Evolutionary conservation across 30 jellyfish, hydroid and myxozoan species (phyloP), one percentile per base, ranked within the genome.

Genomic region (Catostylus mosaicus): DNA sequence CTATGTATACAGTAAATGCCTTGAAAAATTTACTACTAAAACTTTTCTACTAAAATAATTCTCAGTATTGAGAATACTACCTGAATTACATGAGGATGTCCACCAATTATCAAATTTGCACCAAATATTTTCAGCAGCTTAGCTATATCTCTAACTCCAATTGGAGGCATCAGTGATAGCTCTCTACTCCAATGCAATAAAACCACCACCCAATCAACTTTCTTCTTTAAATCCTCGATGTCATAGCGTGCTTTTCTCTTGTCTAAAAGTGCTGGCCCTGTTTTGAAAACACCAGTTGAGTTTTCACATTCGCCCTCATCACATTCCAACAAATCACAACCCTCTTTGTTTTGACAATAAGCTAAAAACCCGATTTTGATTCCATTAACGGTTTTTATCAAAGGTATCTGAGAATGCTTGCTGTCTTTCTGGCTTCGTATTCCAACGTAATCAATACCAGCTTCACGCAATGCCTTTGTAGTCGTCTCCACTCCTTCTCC

Each of bases 181-280:
- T 90, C 97, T 34, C 56, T 68, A 32, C 97, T 93, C 97, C 97
- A 90, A 72, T 90, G 97, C 61, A 90, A 30, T 54, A 90, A 76
- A 37, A 79, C 80, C 14, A 84, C 89, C 40, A 77, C 67, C 29
- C 78, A 19, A 52, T 90, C 97, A 20, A 83, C 97, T 19, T 48
- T 16, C 33, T 74, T 37, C 92, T 70, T 27, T 38, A 84, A 30
- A 23, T 32, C 81, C 19, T 14, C 33, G 36, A 81, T 67, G 26
- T 81, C 91, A 35, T 36, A 60, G 4, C 52, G 54, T 24, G 89
- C 80, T 16, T 29, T 38, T 24, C 22, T 26, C 71, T 46, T 43
- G 20, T 67, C 67, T 47, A 47, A 81, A 24, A 67, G 68, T 14
- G 91, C 91, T 33, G 91, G 85, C 3, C 91, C 91, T 4, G 23